These are phyloP conservation scores for Tetropium fuscum DNA, from an alignment of 2,888 invertebrate genomes.

Conservation along the genomic window DNA sequence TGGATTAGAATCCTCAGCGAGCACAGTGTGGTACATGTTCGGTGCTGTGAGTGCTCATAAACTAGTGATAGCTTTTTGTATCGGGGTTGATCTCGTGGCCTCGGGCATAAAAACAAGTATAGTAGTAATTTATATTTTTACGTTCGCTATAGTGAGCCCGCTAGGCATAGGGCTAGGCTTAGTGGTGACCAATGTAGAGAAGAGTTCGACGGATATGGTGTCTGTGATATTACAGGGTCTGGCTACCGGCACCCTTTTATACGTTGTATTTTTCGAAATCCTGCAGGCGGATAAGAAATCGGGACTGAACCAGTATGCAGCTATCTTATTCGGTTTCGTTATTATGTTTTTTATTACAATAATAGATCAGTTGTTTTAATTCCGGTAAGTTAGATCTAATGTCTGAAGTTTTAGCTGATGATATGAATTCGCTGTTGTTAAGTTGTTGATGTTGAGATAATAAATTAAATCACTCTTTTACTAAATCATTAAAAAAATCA, in stretches of 20 bases:
- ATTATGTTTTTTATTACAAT: conserved; percentile 74
- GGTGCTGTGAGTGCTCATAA: conserved; percentile 88
- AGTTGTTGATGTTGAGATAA: too few relatives aligned
- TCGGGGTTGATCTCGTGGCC: conserved; percentile 85
- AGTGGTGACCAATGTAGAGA: conserved; percentile 71
- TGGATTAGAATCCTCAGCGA: conserved; percentile 76
- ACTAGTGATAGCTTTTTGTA: conserved; percentile 88
- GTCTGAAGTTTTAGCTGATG: too few relatives aligned
- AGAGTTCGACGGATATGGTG: conserved; percentile 71
- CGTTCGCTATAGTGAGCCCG: conserved; percentile 85
- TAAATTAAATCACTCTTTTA: too few relatives aligned
- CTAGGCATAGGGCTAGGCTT: conserved; percentile 83
- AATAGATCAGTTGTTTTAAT: too few relatives aligned
- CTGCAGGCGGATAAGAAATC: conserved; percentile 72
- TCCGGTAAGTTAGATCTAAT: too few relatives aligned
- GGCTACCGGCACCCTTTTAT: conserved; percentile 92
- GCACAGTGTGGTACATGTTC: conserved; percentile 82
- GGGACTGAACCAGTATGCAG: conserved; percentile 75
- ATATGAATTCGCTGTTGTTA: too few relatives aligned
- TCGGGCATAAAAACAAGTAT: conserved; percentile 75
- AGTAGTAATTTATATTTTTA: conserved; percentile 76
- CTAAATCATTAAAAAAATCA: too few relatives aligned
- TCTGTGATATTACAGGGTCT: conserved; percentile 83
- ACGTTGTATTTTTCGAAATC: conserved; percentile 97
- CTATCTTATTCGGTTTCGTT: conserved; percentile 77